Percentiles rank a stretch among this genome's conserved stretches.
phyloP scores from a whole-genome alignment of 2,888 invertebrate species.

The Tipula vernalis region DNA sequence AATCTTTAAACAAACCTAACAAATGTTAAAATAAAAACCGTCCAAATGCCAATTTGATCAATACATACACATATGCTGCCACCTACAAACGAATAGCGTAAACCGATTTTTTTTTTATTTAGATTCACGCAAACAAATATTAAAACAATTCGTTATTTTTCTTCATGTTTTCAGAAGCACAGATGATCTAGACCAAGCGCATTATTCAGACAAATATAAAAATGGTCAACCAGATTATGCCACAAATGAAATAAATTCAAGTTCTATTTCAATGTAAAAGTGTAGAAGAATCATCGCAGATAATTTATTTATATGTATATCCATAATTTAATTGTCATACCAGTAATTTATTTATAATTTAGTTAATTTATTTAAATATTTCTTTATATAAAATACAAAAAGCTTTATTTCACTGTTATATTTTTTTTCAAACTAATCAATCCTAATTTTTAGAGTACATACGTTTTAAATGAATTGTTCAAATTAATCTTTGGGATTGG shows the following conservation, averaged over 20 bases:
- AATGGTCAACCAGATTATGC: neutral
- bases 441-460: neutral
- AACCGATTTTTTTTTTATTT: neutral
- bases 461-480: neutral
- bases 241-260: conserved; percentile 5
- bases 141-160: neutral
- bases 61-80: neutral
- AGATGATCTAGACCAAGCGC: neutral
- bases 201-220: neutral
- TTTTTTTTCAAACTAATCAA: neutral
- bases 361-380: neutral
- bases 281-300: neutral
- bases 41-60: neutral
- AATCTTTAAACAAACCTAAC: too few species aligned
- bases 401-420: neutral
- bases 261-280: neutral
- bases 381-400: neutral
- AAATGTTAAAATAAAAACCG: neutral
- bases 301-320: neutral
- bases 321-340: neutral
- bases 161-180: neutral
- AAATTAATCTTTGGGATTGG: neutral
- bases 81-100: neutral
- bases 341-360: neutral
- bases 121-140: neutral